Evolutionary conservation across 1,140 invertebrate species (phyloP), one percentile per base, ranked within the genome.

Genomic region (Radopholus similis): DNA sequence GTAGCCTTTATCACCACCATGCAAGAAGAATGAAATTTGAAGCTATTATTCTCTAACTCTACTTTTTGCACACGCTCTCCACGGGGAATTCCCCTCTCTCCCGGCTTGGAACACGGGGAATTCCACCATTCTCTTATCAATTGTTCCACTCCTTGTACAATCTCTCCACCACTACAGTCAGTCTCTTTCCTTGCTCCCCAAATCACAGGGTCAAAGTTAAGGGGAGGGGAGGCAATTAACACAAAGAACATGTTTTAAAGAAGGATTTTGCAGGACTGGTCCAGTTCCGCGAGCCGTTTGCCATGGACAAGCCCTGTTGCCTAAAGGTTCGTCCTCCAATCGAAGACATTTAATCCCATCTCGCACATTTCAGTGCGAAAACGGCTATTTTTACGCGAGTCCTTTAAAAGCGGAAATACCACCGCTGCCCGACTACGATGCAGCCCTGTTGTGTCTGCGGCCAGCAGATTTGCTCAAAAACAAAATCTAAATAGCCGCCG

Each of bases 351-450:
- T 5, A 60, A 60, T 49, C 34, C 15, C 21, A 26, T 59, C 15
- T 26, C 49, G 21, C 28, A 3, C 40, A 30, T 49, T 63, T 15
- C 37, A 67, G 59, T 55, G 57, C 40, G 70, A 72, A 58, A 66
- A 73, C 42, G 69, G 69, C 35, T 40, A 49, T 23, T 71, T 32
- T 44, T 71, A 71, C 54, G 69, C 69, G 2, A 57, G 70, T 67
- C 69, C 69, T 9, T 37, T 73, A 21, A 64, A n/a, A 18, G 53
- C 35, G 26, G 70, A 73, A 54, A 71, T 71, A 26, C 69, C 69
- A 15, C 54, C 70, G 28, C 54, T 71, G 51, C 69, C 69, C 4
- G 28, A 32, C 23, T 71, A 71, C 40, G 62, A 75, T 23, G 70
- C 49, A 32, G 69, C 69, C n/a, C n/a, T n/a, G n/a, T n/a, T n/a